These are phyloP conservation scores for Nerophis ophidion DNA, from an alignment of 2,113 vertebrate genomes.

Conservation along the genomic window DNA sequence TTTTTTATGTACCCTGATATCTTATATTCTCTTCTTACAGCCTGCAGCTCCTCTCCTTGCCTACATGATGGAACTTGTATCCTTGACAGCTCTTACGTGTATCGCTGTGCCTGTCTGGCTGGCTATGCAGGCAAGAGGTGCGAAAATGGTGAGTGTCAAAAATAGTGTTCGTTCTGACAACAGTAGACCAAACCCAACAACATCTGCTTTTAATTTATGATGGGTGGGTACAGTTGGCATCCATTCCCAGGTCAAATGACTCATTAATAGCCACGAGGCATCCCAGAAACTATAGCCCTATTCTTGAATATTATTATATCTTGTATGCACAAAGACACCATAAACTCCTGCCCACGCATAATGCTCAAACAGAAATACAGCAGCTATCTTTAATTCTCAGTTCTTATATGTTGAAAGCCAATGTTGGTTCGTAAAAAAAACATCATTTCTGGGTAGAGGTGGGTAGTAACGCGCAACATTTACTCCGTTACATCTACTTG, in stretches of 20 bases:
- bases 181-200: not conserved
- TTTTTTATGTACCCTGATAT: conserved; percentile 7
- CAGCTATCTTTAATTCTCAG: too few species aligned
- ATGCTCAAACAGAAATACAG: too few species aligned
- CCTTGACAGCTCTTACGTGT: conserved; percentile 75
- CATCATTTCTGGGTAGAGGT: too few species aligned
- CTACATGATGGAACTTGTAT: conserved; percentile 90
- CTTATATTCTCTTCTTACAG: conserved; percentile 59
- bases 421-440: too few species aligned
- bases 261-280: not conserved
- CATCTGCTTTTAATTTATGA: not conserved
- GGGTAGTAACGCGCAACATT: too few species aligned
- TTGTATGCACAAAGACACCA: not conserved
- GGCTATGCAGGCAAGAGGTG: conserved; percentile 89
- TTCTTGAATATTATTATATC: not conserved
- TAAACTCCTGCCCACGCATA: not conserved
- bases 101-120: conserved; percentile 88
- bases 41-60: conserved; percentile 91
- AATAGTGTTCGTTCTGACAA: not conserved
- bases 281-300: not conserved
- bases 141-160: conserved; percentile 79
- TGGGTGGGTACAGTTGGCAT: not conserved
- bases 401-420: too few species aligned
- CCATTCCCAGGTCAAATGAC: conserved; percentile 1
- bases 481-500: too few species aligned